Evolutionary conservation across 2,113 vertebrate genomes (phyloP), one percentile per base, ranked within the genome.

Genomic region (Scalopus aquaticus): DNA sequence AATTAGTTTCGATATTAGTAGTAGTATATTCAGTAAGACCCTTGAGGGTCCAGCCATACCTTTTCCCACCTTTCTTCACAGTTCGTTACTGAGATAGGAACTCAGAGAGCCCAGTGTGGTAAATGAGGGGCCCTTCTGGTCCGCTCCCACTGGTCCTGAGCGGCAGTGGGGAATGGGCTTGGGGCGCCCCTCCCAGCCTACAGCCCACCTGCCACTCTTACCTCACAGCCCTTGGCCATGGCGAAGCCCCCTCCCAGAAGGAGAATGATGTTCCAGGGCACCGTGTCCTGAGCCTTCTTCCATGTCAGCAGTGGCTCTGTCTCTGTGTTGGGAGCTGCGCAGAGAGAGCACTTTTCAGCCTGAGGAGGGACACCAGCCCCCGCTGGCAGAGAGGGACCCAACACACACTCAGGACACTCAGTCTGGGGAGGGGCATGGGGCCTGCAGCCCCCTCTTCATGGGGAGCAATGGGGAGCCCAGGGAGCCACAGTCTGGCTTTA

Each of bases 191-290:
- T 13, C 32, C 62, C 0, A 0, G 67, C 65, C 74, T 3, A 6
- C 28, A 6, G 37, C 44, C 77, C 26, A 0, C n/a, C 17, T 1
- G 22, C 76, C 0, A 0, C 8, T 42, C 93, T 95, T 98, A 99
- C 99, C 99, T 99, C 99, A 69, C 99, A 99, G 81, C 98, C 99
- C 97, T 99, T 99, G n/a, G 99, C 99, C 99, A 99, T 99, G 67
- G 99, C 99, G 0, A 99, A 99, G 81, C 99, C 99, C 1, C 99
- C 99, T 93, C 99, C 99, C 2, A 99, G 98, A 86, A 99, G 97
- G 70, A 99, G 97, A 88, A 99, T 99, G 95, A 99, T 99, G 94
- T 99, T 99, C 99, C 99, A 99, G 51, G 99, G 99, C 83, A 99
- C 99, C 0, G 98, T 98, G 51, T 99, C 99, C 85, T 99, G 99